Percentiles rank a stretch among this genome's conserved stretches.
phyloP scores from a whole-genome alignment of 2,888 invertebrate species.

The Phasia obesa region DNA sequence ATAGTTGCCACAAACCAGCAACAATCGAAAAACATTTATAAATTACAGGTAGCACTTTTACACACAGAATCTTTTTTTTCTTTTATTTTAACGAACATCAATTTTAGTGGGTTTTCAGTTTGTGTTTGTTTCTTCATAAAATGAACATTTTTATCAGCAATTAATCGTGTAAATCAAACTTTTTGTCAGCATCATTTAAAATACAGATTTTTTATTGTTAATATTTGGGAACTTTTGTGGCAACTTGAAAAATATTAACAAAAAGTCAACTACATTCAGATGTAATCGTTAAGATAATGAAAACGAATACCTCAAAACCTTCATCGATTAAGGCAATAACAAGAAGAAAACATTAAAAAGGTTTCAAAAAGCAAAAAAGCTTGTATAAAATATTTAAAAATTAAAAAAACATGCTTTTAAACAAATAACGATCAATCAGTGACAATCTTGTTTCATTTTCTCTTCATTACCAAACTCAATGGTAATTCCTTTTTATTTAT shows the following conservation, averaged over 20 bases:
- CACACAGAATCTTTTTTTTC: background rate
- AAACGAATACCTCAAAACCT: constrained; percentile 51
- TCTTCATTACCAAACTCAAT: constrained; percentile 26
- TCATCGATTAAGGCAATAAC: constrained; percentile 44
- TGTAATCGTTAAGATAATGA: constrained; percentile 65
- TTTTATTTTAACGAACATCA: constrained; percentile 25
- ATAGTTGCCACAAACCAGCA: constrained; percentile 18
- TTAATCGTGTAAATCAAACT: constrained; percentile 81
- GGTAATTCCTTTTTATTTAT: constrained; percentile 25
- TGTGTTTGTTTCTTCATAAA: background rate
- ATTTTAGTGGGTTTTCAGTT: constrained; percentile 22
- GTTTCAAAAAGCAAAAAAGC: constrained; percentile 32
- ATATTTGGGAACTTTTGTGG: constrained; percentile 56
- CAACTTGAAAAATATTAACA: constrained; percentile 34
- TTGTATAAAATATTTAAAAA: constrained; percentile 43
- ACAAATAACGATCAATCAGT: constrained; percentile 78
- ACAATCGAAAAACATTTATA: constrained; percentile 33
- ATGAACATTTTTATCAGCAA: constrained; percentile 78
- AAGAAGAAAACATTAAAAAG: constrained; percentile 19
- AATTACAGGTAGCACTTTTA: constrained; percentile 46
- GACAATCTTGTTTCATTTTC: constrained; percentile 72
- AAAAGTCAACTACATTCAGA: constrained; percentile 57
- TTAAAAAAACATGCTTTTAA: constrained; percentile 60
- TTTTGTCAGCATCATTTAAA: constrained; percentile 81
- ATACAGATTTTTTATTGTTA: constrained; percentile 35